phyloP scores from a whole-genome alignment of 2,797 vertebrate species.

The Pipistrellus kuhlii region DNA sequence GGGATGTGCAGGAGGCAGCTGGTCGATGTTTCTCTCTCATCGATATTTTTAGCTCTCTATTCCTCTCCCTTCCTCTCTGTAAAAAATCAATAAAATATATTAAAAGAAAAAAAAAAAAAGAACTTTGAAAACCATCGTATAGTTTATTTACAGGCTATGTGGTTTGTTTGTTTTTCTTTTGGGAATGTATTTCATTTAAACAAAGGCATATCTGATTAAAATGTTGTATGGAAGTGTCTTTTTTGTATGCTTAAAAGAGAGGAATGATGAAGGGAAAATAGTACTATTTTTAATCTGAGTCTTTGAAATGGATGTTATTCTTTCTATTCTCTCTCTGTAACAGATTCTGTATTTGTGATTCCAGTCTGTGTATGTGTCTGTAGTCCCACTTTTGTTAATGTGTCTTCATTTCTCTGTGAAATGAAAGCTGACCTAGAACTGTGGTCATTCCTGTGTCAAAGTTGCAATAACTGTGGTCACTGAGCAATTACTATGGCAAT shows the following conservation, averaged over 20 bases:
- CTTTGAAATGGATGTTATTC: not conserved
- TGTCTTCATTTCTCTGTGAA: conserved; percentile 77
- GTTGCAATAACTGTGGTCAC: conserved; percentile 64
- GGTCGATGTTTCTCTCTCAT: no score
- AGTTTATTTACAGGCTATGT: not conserved
- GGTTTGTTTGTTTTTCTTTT: conserved; percentile 43
- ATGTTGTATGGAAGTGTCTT: conserved; percentile 40
- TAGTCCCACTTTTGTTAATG: conserved; percentile 30
- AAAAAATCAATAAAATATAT: no score
- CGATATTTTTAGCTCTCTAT: no score
- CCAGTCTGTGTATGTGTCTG: not conserved
- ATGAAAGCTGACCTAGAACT: conserved; percentile 69
- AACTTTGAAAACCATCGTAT: conserved; percentile 14
- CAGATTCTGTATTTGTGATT: not conserved
- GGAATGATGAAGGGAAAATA: conserved; percentile 3
- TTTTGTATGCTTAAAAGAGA: conserved; percentile 51
- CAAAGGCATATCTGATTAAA: conserved; percentile 57
- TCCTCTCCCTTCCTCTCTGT: no score
- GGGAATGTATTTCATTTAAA: conserved; percentile 67
- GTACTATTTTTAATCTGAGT: conserved; percentile 35
- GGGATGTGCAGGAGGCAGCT: no score
- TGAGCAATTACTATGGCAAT: conserved; percentile 10
- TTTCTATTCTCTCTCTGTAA: not conserved
- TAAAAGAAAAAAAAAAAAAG: not conserved
- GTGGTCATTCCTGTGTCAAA: conserved; percentile 66